These are phyloP conservation scores for Mionectes olivaceus DNA, from an alignment of 2,797 vertebrate species.

Conservation along the genomic window DNA sequence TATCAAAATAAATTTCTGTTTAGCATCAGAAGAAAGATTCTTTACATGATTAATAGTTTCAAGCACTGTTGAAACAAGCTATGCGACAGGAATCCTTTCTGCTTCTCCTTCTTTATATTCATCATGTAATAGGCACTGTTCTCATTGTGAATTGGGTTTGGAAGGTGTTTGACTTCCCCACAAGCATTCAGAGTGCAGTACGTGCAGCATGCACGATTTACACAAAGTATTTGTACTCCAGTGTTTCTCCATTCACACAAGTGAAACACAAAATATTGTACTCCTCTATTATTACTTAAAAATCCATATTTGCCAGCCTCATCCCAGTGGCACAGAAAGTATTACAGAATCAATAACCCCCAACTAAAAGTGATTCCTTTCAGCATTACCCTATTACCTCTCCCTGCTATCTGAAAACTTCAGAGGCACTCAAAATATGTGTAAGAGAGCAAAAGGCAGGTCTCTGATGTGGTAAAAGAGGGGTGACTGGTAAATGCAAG, in stretches of 20 bases:
- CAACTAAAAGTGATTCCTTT: neutral
- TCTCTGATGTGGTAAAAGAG: neutral
- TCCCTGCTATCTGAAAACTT: neutral
- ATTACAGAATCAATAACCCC: neutral
- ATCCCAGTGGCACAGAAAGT: neutral
- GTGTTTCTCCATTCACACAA: neutral
- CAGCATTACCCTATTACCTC: neutral
- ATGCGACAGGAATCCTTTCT: neutral
- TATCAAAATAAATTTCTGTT: neutral
- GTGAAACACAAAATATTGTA: neutral
- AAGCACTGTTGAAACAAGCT: neutral
- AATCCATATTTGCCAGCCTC: neutral
- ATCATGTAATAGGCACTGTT: rapidly evolving
- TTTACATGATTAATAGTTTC: neutral
- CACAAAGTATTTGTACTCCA: neutral
- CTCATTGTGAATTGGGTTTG: neutral
- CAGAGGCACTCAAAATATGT: neutral
- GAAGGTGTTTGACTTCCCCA: neutral
- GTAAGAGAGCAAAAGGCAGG: neutral
- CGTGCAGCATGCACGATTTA: neutral
- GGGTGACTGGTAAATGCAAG: neutral
- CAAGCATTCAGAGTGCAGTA: neutral
- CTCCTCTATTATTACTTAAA: neutral
- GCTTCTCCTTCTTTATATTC: neutral
- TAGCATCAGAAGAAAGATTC: neutral